These are phyloP conservation scores for Mizuhopecten yessoensis DNA, from an alignment of 1,140 invertebrate species.

Conservation along the genomic window DNA sequence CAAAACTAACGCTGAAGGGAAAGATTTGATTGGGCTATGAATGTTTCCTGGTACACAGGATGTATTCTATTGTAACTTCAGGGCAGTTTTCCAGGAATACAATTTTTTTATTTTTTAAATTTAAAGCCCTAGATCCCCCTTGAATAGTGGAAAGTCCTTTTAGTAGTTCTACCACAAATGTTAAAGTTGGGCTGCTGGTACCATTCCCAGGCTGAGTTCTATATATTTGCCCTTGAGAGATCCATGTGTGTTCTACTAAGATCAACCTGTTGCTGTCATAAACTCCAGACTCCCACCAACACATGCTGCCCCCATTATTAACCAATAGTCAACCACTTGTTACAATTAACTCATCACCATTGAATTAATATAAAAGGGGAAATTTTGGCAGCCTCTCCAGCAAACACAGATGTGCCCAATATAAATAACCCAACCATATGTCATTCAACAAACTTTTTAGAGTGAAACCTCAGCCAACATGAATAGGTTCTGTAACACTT, in stretches of 20 bases:
- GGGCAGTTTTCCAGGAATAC: no score
- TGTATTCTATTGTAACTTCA: no score
- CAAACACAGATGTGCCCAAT: constrained; percentile 10
- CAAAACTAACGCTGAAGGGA: no score
- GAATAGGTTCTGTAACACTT: not conserved
- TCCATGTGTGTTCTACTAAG: not conserved
- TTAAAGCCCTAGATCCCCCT: no score
- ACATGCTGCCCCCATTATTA: not conserved
- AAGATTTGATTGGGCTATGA: no score
- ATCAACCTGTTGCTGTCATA: constrained; percentile 3
- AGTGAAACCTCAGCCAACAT: not conserved
- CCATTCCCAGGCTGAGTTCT: no score
- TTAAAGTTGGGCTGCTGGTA: no score
- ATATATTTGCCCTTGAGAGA: not conserved
- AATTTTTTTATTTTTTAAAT: no score
- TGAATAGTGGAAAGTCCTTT: no score
- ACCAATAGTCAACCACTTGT: constrained; percentile 33
- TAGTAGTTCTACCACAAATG: no score
- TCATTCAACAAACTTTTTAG: not conserved
- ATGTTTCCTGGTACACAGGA: no score
- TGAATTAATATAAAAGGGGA: not conserved
- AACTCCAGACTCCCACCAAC: not conserved
- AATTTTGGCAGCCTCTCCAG: not conserved
- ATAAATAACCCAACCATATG: not conserved
- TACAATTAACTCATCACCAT: not conserved